Base-by-base conservation (phyloP, 2,888 invertebrate species). In the Pristionchus arcanus region DNA sequence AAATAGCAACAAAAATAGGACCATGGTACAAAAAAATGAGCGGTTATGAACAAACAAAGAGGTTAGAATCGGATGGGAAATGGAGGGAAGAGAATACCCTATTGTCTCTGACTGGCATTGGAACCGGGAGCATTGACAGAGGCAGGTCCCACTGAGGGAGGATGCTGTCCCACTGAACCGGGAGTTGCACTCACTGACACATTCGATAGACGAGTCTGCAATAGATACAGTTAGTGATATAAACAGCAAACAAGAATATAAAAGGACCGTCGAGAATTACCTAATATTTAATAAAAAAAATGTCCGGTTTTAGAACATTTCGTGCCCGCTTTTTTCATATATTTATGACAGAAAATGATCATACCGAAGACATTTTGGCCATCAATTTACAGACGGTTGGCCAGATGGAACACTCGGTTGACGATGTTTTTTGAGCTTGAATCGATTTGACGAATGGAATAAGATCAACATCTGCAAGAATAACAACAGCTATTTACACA, bases 21-120 rank as follows among this genome's bases (percentile, higher is more conserved):
- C n/a, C 81, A 53, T 49, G 81, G 28, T 77, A 77, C 68, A 74
- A 74, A 31, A 74, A 31, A 37, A 21, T 16, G 21, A 74, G n/a
- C 71, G 42, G 37, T 15, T 74, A 74, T 74, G 5, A 31, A 21
- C 21, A 37, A 37, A 77, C 7, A 42, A 49, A 16, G 34, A 7
- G 16, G 71, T 49, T 81, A 21, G 49, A 2, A 81, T n/a, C 15
- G 28, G n/a, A 31, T 15, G 83, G 16, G 11, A n/a, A 31, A 85
- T 21, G 34, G 21, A 25, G 31, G 19, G 31, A n/a, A 31, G 31
- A 11, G n/a, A 31, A 31, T 31, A n/a, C n/a, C n/a, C 66, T 83
- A 88, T 31, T 83, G 83, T 83, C 89, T 31, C 42, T 63, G 59
- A 66, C 89, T 89, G 63, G 89, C 89, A 49, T 89, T 89, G 9